These are phyloP conservation scores for Ectropis crepuscularia DNA, from an alignment of 2,888 invertebrate genomes.

Conservation along the genomic window DNA sequence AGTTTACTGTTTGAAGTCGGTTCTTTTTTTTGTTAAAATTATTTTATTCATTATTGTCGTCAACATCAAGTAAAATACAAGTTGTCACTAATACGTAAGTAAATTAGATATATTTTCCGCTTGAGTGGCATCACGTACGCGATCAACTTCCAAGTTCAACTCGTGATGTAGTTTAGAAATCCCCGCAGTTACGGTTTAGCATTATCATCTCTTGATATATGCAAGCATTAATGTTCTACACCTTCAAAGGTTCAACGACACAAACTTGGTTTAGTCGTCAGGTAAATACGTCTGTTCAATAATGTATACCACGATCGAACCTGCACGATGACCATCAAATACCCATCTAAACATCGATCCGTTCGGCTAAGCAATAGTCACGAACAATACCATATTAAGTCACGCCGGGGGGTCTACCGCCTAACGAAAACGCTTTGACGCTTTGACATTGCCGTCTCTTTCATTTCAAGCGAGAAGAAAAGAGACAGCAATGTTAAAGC, in stretches of 20 bases:
- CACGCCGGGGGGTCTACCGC: constrained; percentile 2
- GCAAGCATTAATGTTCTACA: constrained; percentile 30
- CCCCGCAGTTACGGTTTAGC: constrained; percentile 19
- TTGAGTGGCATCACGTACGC: constrained; percentile 10
- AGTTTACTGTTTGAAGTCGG: no score
- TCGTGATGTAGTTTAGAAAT: constrained; percentile 27
- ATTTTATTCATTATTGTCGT: neutral
- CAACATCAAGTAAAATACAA: neutral
- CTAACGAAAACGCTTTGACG: no score
- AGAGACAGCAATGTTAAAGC: no score
- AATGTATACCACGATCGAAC: constrained; percentile 53
- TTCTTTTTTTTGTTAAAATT: no score
- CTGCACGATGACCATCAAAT: constrained; percentile 48
- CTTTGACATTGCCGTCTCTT: no score
- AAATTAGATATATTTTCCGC: constrained; percentile 6
- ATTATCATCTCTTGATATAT: constrained; percentile 22
- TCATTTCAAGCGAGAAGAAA: no score
- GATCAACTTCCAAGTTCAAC: constrained; percentile 6
- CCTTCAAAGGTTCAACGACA: constrained; percentile 40
- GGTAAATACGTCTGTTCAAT: constrained; percentile 53
- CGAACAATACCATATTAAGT: constrained; percentile 15
- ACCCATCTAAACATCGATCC: constrained; percentile 23
- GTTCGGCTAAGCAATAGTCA: constrained; percentile 17
- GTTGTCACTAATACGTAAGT: neutral
- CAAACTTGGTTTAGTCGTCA: constrained; percentile 35